These are phyloP conservation scores for Strix aluco DNA, from an alignment of 2,113 vertebrate species.

Conservation along the genomic window DNA sequence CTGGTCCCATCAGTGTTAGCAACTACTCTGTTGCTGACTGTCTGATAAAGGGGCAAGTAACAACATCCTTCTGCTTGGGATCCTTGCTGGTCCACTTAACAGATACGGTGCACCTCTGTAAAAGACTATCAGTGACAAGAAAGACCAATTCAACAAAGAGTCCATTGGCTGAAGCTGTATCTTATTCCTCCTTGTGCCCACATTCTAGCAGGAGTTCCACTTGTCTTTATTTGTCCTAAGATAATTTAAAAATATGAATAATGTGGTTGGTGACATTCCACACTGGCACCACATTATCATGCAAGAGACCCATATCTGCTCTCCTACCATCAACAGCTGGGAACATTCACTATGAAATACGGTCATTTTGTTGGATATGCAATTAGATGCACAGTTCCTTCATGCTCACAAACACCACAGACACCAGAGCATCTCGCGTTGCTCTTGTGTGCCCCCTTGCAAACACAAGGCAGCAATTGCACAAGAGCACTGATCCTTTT, in stretches of 20 bases:
- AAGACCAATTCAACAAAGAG: background rate
- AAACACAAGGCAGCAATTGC: background rate
- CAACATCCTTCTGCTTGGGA: background rate
- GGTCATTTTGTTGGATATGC: background rate
- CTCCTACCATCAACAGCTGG: background rate
- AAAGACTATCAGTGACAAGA: accelerated
- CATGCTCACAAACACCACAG: background rate
- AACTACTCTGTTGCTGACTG: background rate
- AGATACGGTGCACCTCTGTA: accelerated
- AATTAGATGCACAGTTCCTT: background rate
- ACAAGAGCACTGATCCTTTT: background rate
- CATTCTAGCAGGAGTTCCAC: background rate
- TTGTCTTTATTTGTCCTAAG: background rate
- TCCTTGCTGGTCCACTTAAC: background rate
- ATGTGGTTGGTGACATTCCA: background rate
- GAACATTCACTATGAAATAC: background rate
- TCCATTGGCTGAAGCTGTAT: background rate
- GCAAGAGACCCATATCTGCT: background rate
- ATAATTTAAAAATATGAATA: background rate
- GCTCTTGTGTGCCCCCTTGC: background rate
- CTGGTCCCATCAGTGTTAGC: background rate
- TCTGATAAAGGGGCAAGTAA: background rate
- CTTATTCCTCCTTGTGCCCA: background rate
- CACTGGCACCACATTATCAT: accelerated
- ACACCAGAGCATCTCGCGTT: background rate